A percentile compares a stretch with the other conserved stretches of the same genome.
These are phyloP conservation scores for Willowsia nigromaculata DNA, from an alignment of 2,888 invertebrate species.

Conservation along the genomic window DNA sequence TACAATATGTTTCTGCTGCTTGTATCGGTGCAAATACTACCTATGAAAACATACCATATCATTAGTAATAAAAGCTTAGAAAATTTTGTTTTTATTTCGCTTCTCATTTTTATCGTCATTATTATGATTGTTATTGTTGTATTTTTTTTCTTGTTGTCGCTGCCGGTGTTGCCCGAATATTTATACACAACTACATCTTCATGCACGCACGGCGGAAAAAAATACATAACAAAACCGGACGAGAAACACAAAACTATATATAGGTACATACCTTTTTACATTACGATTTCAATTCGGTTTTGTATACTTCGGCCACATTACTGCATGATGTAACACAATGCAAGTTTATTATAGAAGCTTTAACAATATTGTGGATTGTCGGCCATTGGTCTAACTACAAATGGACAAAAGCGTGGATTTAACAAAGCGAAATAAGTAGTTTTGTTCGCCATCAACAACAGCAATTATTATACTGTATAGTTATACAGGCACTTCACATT, in stretches of 20 bases:
- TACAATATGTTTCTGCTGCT: not conserved
- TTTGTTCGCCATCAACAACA: constrained; percentile 54
- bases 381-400: constrained; percentile 49
- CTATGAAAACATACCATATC: constrained; percentile 34
- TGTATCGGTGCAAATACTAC: not conserved
- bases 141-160: constrained; percentile 30
- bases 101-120: constrained; percentile 64
- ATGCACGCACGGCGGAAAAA: not conserved
- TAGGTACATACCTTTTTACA: not conserved
- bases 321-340: not conserved
- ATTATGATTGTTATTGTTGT: constrained; percentile 65
- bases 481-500: constrained; percentile 14
- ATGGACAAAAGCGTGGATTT: constrained; percentile 59
- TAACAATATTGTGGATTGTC: constrained; percentile 35
- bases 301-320: not conserved
- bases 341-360: not conserved
- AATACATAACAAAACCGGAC: constrained; percentile 48
- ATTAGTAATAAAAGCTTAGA: constrained; percentile 62
- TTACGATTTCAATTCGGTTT: not conserved
- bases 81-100: constrained; percentile 60
- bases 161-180: constrained; percentile 55
- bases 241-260: not conserved
- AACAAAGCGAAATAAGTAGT: constrained; percentile 68
- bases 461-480: constrained; percentile 31
- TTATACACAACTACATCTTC: not conserved